Evolutionary conservation across 2,888 invertebrate genomes (phyloP).

Genomic region (Tiliacea aurago): DNA sequence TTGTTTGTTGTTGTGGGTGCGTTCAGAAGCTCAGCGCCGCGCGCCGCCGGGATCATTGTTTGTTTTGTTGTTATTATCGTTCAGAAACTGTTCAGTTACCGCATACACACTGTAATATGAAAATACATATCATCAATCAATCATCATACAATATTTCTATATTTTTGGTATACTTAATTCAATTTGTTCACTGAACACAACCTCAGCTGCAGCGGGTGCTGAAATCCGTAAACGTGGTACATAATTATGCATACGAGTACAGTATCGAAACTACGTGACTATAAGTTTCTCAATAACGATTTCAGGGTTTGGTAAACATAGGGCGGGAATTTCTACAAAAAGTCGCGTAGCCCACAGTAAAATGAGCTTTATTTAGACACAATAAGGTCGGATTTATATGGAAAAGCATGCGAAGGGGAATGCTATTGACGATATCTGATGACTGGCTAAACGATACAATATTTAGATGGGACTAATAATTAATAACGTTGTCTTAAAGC

Average conservation of each 20-base stretch:
- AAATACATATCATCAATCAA: too few species aligned
- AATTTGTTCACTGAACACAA: constrained; percentile 5
- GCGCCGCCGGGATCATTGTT: constrained; percentile 79
- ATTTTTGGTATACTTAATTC: too few species aligned
- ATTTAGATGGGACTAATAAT: constrained; percentile 70
- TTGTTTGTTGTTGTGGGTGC: constrained; percentile 78
- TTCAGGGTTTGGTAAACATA: constrained; percentile 77
- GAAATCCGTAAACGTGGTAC: constrained; percentile 1
- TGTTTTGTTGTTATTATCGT: constrained; percentile 87
- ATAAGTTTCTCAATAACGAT: constrained; percentile 59
- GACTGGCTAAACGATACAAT: constrained; percentile 79
- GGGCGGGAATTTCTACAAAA: constrained; percentile 67
- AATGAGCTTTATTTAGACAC: constrained; percentile 30
- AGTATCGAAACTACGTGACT: constrained; percentile 42
- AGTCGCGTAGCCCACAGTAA: constrained; percentile 6
- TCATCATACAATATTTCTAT: too few species aligned
- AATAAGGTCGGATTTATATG: constrained; percentile 42
- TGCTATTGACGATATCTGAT: constrained; percentile 82
- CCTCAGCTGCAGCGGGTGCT: neutral
- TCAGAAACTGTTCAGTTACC: constrained; percentile 73
- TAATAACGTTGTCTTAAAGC: constrained; percentile 65
- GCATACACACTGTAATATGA: constrained; percentile 62
- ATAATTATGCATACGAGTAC: constrained; percentile 20
- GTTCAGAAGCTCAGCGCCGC: constrained; percentile 73
- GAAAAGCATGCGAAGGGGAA: constrained; percentile 61